phyloP scores from a whole-genome alignment of 2,113 vertebrate species.

The Cervus canadensis region DNA sequence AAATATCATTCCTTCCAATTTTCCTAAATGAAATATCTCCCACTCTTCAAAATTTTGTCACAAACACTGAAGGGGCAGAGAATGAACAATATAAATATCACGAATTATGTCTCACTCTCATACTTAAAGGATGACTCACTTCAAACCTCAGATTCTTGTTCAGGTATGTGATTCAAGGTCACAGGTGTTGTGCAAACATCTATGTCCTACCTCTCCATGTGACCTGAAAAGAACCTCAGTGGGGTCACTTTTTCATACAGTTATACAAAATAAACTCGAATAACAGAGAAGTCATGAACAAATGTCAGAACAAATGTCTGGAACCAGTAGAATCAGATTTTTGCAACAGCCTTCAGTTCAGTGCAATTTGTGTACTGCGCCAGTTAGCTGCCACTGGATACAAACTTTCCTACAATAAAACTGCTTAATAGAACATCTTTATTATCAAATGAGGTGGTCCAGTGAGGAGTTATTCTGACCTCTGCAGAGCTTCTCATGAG shows the following conservation, averaged over 20 bases:
- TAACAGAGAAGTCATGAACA: background rate
- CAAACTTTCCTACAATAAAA: background rate
- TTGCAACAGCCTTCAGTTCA: background rate
- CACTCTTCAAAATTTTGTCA: background rate
- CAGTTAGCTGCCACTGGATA: background rate
- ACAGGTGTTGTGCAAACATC: background rate
- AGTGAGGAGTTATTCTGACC: background rate
- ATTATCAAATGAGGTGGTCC: background rate
- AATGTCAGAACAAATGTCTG: background rate
- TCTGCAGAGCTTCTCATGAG: background rate
- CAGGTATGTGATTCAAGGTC: background rate
- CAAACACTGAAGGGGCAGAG: background rate
- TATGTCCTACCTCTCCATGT: background rate
- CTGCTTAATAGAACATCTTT: background rate
- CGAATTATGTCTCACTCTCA: background rate
- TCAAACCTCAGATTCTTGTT: background rate
- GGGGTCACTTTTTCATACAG: background rate
- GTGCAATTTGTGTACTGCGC: background rate
- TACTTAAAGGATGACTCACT: background rate
- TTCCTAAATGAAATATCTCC: background rate
- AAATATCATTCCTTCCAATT: too few species aligned
- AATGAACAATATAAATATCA: background rate
- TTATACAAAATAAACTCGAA: background rate
- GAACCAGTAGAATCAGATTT: background rate
- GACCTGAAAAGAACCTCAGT: background rate